Percentiles rank a stretch among this genome's conserved stretches.
Conservation (phyloP, 2,888 invertebrate genomes). For the Chymomyza fuscimana region DNA sequence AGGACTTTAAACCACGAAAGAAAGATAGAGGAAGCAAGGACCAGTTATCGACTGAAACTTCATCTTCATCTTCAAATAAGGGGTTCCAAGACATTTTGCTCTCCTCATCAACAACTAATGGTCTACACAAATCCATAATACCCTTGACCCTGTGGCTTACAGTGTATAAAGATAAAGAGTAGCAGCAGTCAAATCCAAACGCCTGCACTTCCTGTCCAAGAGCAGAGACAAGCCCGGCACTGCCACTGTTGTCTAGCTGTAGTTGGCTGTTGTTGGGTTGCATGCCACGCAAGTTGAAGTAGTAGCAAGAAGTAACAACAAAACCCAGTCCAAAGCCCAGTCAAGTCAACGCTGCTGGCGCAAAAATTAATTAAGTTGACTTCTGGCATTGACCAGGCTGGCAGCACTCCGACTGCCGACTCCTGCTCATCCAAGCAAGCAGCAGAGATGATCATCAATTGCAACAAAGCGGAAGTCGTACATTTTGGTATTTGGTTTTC, state of each 20-base stretch:
- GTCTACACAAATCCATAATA: too few relatives aligned
- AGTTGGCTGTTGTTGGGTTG: conserved; percentile 20
- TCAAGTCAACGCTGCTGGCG: conserved; percentile 49
- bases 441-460: conserved; percentile 34
- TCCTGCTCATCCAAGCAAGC: background rate
- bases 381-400: conserved; percentile 68
- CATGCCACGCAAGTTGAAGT: conserved; percentile 57
- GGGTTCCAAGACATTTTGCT: too few relatives aligned
- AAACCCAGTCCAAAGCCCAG: conserved; percentile 1
- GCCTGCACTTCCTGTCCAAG: conserved; percentile 46
- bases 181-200: conserved; percentile 42
- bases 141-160: too few relatives aligned
- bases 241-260: conserved; percentile 7
- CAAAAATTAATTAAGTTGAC: conserved; percentile 74
- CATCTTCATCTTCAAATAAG: too few relatives aligned
- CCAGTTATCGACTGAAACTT: too few relatives aligned
- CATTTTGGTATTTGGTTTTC: conserved; percentile 67
- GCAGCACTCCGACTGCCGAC: too few relatives aligned
- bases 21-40: too few relatives aligned
- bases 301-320: background rate
- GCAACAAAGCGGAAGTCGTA: conserved; percentile 65
- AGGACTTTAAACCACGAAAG: too few relatives aligned
- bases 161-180: conserved; percentile 44
- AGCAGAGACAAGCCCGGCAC: conserved; percentile 23
- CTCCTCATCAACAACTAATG: too few relatives aligned